Evolutionary conservation across 2,113 vertebrate species (phyloP).

Genomic region (Genyomyrus donnyi): DNA sequence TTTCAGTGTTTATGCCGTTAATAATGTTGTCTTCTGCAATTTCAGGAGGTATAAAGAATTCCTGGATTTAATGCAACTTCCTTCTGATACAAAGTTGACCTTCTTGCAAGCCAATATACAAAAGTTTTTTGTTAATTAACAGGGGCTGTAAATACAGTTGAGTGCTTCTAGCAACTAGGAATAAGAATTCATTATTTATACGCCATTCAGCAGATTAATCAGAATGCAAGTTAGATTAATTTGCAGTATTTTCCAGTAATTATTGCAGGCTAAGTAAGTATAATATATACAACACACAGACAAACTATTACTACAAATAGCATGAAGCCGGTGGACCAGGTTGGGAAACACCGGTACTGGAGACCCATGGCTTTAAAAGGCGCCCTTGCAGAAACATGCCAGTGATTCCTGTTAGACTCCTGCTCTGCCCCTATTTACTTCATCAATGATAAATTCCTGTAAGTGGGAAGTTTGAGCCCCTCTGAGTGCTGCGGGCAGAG

Average conservation of each 20-base stretch:
- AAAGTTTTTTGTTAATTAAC: conserved; percentile 5
- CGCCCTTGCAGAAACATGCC: neutral
- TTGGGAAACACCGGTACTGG: neutral
- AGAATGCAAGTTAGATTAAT: neutral
- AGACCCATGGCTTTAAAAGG: neutral
- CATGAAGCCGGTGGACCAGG: neutral
- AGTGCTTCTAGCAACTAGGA: neutral
- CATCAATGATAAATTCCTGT: neutral
- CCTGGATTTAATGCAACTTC: neutral
- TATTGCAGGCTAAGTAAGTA: neutral
- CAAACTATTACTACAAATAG: neutral
- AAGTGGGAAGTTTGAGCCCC: neutral
- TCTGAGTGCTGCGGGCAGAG: neutral
- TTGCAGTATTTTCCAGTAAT: neutral
- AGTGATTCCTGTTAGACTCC: neutral
- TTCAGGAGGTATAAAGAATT: neutral
- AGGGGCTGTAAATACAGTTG: neutral
- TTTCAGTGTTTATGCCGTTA: neutral
- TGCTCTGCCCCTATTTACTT: neutral
- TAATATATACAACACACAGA: neutral
- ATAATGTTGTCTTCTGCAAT: neutral
- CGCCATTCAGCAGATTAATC: neutral
- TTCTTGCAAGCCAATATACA: neutral
- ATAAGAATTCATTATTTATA: neutral
- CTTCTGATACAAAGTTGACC: neutral